A percentile compares a stretch with the other conserved stretches of the same genome.
Evolutionary conservation across 1,140 invertebrate genomes (phyloP).

Genomic region (Aricia agestis): DNA sequence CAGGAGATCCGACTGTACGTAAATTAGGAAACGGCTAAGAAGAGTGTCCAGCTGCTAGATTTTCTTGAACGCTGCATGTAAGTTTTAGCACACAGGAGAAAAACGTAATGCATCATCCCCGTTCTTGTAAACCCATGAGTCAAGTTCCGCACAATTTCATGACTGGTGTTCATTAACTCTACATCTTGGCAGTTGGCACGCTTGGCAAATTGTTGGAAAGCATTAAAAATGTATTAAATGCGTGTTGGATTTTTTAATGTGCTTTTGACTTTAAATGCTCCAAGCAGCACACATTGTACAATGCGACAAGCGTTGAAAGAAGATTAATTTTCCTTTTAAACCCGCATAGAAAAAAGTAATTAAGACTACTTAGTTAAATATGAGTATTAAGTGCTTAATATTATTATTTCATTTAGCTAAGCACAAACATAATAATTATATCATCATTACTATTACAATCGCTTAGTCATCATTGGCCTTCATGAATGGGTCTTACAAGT

Average conservation of each 20-base stretch:
- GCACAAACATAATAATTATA: not conserved
- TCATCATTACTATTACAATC: not conserved
- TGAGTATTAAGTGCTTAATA: too few relatives aligned
- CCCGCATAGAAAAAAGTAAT: not conserved
- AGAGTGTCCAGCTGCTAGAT: too few relatives aligned
- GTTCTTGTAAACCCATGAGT: not conserved
- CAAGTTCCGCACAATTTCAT: not conserved
- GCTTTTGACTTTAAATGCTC: not conserved
- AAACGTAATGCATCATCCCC: too few relatives aligned
- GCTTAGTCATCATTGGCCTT: not conserved
- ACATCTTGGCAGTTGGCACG: conserved; percentile 3
- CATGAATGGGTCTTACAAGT: not conserved
- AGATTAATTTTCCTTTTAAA: not conserved
- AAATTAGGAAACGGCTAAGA: too few relatives aligned
- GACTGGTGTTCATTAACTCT: conserved; percentile 15
- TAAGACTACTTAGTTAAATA: too few relatives aligned
- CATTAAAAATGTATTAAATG: not conserved
- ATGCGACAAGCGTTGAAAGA: not conserved
- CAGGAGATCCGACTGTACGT: too few relatives aligned
- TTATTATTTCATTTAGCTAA: not conserved
- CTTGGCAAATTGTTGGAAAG: not conserved
- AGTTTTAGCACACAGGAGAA: too few relatives aligned
- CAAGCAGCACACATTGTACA: not conserved
- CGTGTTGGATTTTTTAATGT: not conserved
- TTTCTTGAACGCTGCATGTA: too few relatives aligned